Conservation (phyloP, 2,113 vertebrate species). For the Anolis sagrei region DNA sequence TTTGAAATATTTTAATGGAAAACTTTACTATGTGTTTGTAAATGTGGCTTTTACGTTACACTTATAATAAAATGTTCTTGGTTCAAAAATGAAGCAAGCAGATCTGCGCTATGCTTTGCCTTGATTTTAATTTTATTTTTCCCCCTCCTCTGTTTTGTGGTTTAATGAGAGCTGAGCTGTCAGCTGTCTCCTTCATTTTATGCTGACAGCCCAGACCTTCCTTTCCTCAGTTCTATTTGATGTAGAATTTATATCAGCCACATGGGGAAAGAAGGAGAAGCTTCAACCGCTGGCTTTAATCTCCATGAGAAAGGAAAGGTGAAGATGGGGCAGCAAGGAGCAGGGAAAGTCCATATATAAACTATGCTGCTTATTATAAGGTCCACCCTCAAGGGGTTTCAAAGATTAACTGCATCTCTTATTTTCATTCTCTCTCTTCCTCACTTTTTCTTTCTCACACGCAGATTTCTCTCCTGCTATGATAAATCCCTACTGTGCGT, state of each 20-base stretch:
- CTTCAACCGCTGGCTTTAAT: conserved; percentile 69
- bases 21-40: conserved; percentile 30
- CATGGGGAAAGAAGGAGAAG: conserved; percentile 68
- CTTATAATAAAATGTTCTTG: conserved; percentile 30
- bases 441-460: background rate
- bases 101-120: background rate
- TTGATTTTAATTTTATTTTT: conserved; percentile 32
- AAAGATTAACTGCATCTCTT: conserved; percentile 58
- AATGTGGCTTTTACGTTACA: background rate
- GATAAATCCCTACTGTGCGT: conserved; percentile 45
- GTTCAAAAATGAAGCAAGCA: conserved; percentile 46
- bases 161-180: conserved; percentile 57
- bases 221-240: conserved; percentile 70
- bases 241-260: conserved; percentile 68
- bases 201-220: conserved; percentile 61
- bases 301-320: conserved; percentile 65
- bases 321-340: conserved; percentile 54
- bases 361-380: conserved; percentile 66
- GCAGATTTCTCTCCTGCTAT: conserved; percentile 13
- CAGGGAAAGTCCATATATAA: conserved; percentile 58
- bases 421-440: background rate
- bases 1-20: conserved; percentile 20
- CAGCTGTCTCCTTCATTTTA: conserved; percentile 61
- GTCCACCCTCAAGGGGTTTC: conserved; percentile 59
- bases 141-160: conserved; percentile 32